Evolutionary conservation across 2,113 vertebrate genomes (phyloP), one percentile per base, ranked within the genome.

Genomic region (Taurulus bubalis): DNA sequence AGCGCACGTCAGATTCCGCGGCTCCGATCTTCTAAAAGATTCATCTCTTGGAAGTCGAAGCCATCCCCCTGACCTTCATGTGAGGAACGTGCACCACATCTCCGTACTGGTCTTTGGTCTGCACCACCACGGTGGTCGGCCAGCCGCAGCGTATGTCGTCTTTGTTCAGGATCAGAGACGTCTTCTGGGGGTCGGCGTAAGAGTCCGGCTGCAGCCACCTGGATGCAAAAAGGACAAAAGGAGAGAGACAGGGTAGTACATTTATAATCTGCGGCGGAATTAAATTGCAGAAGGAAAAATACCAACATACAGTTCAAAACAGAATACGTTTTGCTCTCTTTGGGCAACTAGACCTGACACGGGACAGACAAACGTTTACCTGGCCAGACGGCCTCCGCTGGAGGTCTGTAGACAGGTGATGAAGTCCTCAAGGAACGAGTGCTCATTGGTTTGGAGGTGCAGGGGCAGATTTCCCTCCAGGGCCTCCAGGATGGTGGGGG

Each of bases 181-280:
- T 99, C 89, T 99, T 99, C 79, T 99, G 98, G 82, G 98, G 98
- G 93, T 99, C 98, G 71, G 98, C 98, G 47, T 98, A 99, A 0
- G 98, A 99, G 83, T 99, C 98, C 63, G 98, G 98, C 88, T 99
- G 98, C 82, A 99, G 96, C 98, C 98, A 99, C 87, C 98, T 99
- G 79, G 0, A 87, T 8, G 8, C 2, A 24, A 16, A 77, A 15
- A 12, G 22, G 3, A 49, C 22, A 85, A 47, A 71, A 15, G 30
- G 3, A 75, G 45, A 22, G 28, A 65, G 12, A 59, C 11, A 38
- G 4, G 22, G 20, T 12, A 1, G 5, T 36, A 20, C 10, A 65
- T 51, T 2, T 32, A 7, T 60, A 7, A 36, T 58, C 64, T 53
- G 34, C 45, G 63, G 63, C 15, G 10, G 47, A 58, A 5, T 3